A percentile compares a stretch with the other conserved stretches of the same genome.
These are phyloP conservation scores for Parambassis ranga DNA, from an alignment of 2,797 vertebrate species.

Conservation along the genomic window DNA sequence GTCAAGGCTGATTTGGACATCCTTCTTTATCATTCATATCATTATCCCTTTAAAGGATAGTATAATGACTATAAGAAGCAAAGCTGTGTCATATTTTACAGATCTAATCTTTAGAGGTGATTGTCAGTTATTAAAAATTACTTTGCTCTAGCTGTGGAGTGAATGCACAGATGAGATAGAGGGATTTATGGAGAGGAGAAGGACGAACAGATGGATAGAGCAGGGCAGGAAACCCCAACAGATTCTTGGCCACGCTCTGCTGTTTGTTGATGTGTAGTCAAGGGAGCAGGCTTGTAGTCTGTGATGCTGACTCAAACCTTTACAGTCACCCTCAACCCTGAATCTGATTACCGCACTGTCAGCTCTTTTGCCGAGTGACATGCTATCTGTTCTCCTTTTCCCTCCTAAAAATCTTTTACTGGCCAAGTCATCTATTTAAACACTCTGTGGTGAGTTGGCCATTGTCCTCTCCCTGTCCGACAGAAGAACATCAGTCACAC, in stretches of 20 bases:
- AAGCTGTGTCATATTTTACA: not conserved
- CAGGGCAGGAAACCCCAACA: constrained; percentile 60
- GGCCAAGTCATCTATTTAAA: constrained; percentile 21
- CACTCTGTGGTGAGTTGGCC: constrained; percentile 11
- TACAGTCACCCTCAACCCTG: constrained; percentile 24
- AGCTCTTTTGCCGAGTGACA: constrained; percentile 24
- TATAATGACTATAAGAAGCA: not conserved
- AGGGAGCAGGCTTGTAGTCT: constrained; percentile 53
- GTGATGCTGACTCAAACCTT: constrained; percentile 55
- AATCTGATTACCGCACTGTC: constrained; percentile 42
- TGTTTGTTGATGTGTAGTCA: constrained; percentile 79
- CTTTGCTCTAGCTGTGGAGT: not conserved
- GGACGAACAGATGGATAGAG: constrained; percentile 41
- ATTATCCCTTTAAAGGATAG: no score
- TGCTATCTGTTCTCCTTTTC: constrained; percentile 11
- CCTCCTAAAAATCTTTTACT: not conserved
- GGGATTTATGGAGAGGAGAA: constrained; percentile 10
- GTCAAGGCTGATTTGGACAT: constrained; percentile 48
- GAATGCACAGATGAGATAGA: not conserved
- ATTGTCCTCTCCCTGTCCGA: constrained; percentile 2
- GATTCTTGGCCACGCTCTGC: constrained; percentile 48
- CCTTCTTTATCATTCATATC: constrained; percentile 22
- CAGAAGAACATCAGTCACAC: constrained; percentile 20
- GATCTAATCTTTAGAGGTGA: not conserved
- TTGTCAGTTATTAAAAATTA: constrained; percentile 2